Evolutionary conservation across 2,113 vertebrate species (phyloP), one percentile per base, ranked within the genome.

Genomic region (Ifrita kowaldi): DNA sequence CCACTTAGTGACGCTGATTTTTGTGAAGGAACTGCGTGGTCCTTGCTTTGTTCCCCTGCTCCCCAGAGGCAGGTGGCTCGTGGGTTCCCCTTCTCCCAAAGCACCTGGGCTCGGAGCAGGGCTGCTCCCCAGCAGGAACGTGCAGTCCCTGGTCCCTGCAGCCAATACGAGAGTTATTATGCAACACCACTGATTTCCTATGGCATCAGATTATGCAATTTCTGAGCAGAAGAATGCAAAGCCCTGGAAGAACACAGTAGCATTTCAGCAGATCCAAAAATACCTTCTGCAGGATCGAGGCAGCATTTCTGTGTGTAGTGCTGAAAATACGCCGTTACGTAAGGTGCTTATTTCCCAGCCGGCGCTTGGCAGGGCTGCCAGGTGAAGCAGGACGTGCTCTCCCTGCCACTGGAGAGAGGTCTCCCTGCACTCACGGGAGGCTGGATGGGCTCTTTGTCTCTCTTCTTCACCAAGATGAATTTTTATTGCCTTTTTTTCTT

Each of bases 181-280:
- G 93, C 91, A 95, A 95, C 87, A 41, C 84, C 86, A 41, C 82
- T 94, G 62, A 71, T 93, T 90, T 95, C 80, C 85, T 95, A 53
- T 84, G 93, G 95, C 89, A 96, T 88, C 94, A 76, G 89, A 91
- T 96, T 97, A 96, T 95, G 93, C 91, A 96, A 95, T 97, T 95
- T 85, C 94, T 79, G 89, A 95, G 89, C 89, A 93, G 88, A 88
- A 93, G 95, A 97, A 89, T 84, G 93, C 94, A 91, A 89, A 94
- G 91, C 89, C 91, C 91, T 91, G 91, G 74, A 93, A 94, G 84
- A 94, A 92, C 91, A 78, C 73, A 91, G 91, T 20, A 94, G 64
- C 89, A 62, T 95, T 95, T 96, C 35, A 93, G 87, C 81, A 79
- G 77, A 92, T 94, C 95, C 95, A 93, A 95, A 96, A 97, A 96